Evolutionary conservation across 1,140 invertebrate genomes (phyloP).

Genomic region (Euura saliciscinereae): DNA sequence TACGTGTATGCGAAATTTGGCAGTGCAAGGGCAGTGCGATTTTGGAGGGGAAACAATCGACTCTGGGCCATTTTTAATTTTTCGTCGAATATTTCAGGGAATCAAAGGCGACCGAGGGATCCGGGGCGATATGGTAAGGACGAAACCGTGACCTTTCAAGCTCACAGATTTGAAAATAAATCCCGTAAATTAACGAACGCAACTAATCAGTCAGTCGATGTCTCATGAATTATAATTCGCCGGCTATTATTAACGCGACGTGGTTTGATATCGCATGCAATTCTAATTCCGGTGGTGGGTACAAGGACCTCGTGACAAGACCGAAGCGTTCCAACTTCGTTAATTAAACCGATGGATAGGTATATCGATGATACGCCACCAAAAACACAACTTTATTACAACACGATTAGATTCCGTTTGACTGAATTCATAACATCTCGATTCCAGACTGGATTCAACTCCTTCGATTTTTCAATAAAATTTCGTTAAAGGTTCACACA

Average conservation of each 20-base stretch:
- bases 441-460: too few relatives aligned
- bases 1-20: conserved; percentile 24
- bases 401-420: too few relatives aligned
- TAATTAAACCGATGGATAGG: too few relatives aligned
- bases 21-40: conserved; percentile 31
- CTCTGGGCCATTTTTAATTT: conserved; percentile 28
- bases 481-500: too few relatives aligned
- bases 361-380: too few relatives aligned
- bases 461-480: too few relatives aligned
- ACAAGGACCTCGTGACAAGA: conserved; percentile 18
- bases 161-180: not conserved
- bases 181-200: not conserved
- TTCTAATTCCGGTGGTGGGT: conserved; percentile 20
- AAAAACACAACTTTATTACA: too few relatives aligned
- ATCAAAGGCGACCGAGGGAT: conserved; percentile 71
- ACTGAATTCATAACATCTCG: too few relatives aligned
- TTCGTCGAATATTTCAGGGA: conserved; percentile 65
- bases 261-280: conserved; percentile 18
- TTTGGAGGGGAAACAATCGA: conserved; percentile 18
- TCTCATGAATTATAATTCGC: not conserved
- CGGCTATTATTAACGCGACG: conserved; percentile 8
- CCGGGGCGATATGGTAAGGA: conserved; percentile 71
- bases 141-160: not conserved
- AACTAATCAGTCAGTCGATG: not conserved
- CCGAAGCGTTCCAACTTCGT: conserved; percentile 24